These are phyloP conservation scores for Notothenia rossii DNA, from an alignment of 2,113 vertebrate species.

Conservation along the genomic window DNA sequence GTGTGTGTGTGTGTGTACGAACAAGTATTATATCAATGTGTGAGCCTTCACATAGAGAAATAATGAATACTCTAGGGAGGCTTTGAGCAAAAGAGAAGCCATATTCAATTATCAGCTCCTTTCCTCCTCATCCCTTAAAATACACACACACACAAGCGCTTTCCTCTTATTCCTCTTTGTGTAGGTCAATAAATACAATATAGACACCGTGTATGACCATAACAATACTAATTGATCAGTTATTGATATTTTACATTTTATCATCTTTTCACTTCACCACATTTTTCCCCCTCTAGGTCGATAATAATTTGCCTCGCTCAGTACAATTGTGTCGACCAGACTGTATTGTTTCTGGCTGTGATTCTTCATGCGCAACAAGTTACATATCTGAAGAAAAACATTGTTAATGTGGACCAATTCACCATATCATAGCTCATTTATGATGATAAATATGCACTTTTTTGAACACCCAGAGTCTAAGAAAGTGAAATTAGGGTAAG, in stretches of 20 bases:
- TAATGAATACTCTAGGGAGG: conserved; percentile 60
- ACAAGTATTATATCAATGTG: conserved; percentile 55
- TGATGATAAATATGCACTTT: background rate
- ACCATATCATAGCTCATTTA: conserved; percentile 17
- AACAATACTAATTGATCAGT: conserved; percentile 27
- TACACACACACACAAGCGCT: conserved; percentile 33
- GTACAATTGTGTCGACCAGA: background rate
- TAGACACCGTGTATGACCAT: conserved; percentile 21
- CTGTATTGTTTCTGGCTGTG: background rate
- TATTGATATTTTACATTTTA: conserved; percentile 36
- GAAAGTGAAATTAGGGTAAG: background rate
- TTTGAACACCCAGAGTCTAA: conserved; percentile 1
- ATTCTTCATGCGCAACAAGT: background rate
- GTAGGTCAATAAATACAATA: conserved; percentile 2
- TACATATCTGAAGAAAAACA: conserved; percentile 9
- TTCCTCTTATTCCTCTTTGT: conserved; percentile 6
- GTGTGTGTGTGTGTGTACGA: background rate
- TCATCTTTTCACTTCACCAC: background rate
- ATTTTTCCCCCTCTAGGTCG: conserved; percentile 2
- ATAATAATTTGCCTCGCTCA: background rate
- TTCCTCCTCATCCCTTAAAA: too few species aligned
- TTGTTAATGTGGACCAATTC: background rate
- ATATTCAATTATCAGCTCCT: too few species aligned
- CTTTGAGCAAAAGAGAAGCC: too few species aligned
- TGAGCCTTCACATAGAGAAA: conserved; percentile 55